phyloP scores from a whole-genome alignment of 1,140 invertebrate species.

The Pseudobourletiella spinata region DNA sequence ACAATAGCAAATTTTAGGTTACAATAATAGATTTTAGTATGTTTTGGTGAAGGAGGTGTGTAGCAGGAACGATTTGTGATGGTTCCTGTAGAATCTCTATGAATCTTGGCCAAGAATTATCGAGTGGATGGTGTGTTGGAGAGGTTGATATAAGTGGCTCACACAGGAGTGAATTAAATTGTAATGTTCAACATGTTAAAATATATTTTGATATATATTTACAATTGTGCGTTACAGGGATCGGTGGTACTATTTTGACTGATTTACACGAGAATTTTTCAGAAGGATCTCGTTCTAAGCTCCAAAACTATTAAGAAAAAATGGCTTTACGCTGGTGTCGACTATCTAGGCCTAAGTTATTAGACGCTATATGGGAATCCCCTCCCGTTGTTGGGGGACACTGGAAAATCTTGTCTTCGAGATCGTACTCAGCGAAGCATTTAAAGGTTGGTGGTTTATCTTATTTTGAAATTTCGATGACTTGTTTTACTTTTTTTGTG shows the following conservation, averaged over 20 bases:
- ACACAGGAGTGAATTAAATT: too few relatives aligned
- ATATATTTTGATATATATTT: too few relatives aligned
- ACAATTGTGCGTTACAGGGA: not conserved
- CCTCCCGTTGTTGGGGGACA: not conserved
- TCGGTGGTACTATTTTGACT: not conserved
- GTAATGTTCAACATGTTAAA: too few relatives aligned
- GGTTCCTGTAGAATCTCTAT: too few relatives aligned
- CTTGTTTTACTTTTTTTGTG: not conserved
- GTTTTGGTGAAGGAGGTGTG: too few relatives aligned
- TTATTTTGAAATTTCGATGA: not conserved
- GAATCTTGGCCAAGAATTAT: too few relatives aligned
- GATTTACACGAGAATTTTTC: not conserved
- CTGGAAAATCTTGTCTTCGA: not conserved
- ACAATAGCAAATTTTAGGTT: too few relatives aligned
- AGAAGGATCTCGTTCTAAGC: not conserved
- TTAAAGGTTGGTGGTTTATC: not conserved
- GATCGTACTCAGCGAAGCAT: not conserved
- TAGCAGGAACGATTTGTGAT: too few relatives aligned
- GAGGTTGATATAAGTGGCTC: too few relatives aligned
- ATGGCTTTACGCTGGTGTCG: conserved; percentile 8
- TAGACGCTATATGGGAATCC: not conserved
- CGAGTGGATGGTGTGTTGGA: too few relatives aligned
- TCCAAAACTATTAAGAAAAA: not conserved
- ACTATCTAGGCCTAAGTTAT: not conserved
- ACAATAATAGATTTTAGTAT: too few relatives aligned